Evolutionary conservation across 2,888 invertebrate species (phyloP), one percentile per base, ranked within the genome.

Genomic region (Mimumesa dahlbomi): DNA sequence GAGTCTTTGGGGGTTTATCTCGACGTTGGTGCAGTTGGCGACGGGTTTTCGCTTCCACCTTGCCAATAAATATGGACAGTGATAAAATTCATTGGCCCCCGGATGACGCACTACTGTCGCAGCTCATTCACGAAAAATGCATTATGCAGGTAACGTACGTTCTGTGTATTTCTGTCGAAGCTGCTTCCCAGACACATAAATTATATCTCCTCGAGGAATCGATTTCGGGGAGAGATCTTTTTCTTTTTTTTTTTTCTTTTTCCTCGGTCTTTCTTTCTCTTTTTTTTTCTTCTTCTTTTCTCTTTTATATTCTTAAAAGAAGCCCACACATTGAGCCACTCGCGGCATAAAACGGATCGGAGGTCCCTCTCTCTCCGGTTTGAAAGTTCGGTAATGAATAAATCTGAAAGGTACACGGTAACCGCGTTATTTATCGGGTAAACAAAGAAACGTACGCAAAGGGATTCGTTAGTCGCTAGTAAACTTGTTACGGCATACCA

Each of bases 81-180:
- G 79, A 84, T 84, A 79, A 84, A 84, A 81, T 83, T 84, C 82
- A 81, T 84, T 68, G 79, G 67, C 69, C 57, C 45, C 66, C 14
- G 54, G 67, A 36, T 49, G 53, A 63, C 73, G 18, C 56, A 34
- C 22, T 21, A 43, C 40, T 4, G 49, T 42, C 36, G 14, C 50
- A n/a, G 13, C 9, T 13, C 56, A 3, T 42, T 36, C 34, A 7
- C 11, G 34, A 16, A 38, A 4, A 22, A 7, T 18, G 1, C 18
- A 21, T 16, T 9, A 45, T 2, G 21, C 11, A 36, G 6, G n/a
- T 36, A 36, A n/a, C n/a, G n/a, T n/a, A n/a, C n/a, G n/a, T n/a
- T 6, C 7, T 29, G 29, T 29, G n/a, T 34, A n/a, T 2, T 4
- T 34, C 9, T 2, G 11, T 34, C 34, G 34, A 34, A 34, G 11